Evolutionary conservation across 2,888 invertebrate species (phyloP).

Genomic region (Zootermopsis nevadensis): DNA sequence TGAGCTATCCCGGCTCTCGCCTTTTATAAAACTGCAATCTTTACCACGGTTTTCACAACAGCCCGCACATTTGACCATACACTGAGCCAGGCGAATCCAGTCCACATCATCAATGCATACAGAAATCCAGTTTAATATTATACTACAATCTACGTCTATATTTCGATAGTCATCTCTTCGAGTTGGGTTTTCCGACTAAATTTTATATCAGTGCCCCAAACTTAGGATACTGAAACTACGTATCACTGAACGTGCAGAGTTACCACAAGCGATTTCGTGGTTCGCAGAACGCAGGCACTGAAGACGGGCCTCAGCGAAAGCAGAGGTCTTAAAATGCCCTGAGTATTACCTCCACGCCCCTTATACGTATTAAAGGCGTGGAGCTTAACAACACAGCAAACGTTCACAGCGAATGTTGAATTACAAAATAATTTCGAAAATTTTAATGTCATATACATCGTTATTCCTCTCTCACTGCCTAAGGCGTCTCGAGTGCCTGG

Average conservation of each 20-base stretch:
- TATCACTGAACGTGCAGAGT: too few species aligned
- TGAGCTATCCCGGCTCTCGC: too few species aligned
- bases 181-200: background rate
- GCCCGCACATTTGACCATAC: background rate
- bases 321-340: too few species aligned
- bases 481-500: background rate
- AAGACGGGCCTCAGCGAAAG: too few species aligned
- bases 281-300: too few species aligned
- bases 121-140: background rate
- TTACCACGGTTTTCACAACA: background rate
- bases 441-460: background rate
- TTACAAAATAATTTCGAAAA: too few species aligned
- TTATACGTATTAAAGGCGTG: too few species aligned
- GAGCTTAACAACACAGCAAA: too few species aligned
- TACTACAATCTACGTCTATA: background rate
- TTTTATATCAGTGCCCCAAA: background rate
- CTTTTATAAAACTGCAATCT: background rate
- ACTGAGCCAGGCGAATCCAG: background rate
- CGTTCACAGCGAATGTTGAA: too few species aligned
- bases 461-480: background rate
- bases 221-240: too few species aligned
- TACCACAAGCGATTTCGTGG: too few species aligned
- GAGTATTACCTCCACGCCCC: too few species aligned
- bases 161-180: background rate
- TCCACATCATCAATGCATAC: background rate